Percentiles rank a stretch among this genome's conserved stretches.
phyloP scores from a whole-genome alignment of 2,113 vertebrate species.

The Hippoglossus stenolepis region DNA sequence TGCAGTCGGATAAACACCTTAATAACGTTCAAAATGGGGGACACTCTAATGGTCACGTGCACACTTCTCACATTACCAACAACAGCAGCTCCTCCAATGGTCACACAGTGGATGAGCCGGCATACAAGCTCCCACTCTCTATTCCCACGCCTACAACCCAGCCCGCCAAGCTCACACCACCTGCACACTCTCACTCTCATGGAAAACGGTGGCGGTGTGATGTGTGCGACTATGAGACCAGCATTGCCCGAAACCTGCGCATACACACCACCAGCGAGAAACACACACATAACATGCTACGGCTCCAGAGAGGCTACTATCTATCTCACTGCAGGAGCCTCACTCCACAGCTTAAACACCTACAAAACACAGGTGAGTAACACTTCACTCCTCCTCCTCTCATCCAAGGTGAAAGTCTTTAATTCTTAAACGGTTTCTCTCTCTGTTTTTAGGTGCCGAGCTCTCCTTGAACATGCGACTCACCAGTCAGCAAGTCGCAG shows the following conservation, averaged over 20 bases:
- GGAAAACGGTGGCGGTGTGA: conserved; percentile 93
- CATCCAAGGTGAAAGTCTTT: neutral
- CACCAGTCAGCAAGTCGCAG: conserved; percentile 90
- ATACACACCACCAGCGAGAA: conserved; percentile 99
- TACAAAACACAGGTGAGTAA: conserved; percentile 84
- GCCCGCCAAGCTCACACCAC: conserved; percentile 60
- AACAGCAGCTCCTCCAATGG: conserved; percentile 60
- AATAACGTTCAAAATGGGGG: conserved; percentile 98
- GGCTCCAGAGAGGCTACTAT: conserved; percentile 97
- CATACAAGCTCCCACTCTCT: conserved; percentile 69
- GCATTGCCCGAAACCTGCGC: conserved; percentile 96
- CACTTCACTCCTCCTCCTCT: neutral
- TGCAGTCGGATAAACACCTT: conserved; percentile 99
- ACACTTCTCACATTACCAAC: conserved; percentile 68
- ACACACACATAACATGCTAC: conserved; percentile 98
- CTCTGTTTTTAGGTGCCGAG: conserved; percentile 85
- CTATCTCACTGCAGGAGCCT: conserved; percentile 94
- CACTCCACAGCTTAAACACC: conserved; percentile 88
- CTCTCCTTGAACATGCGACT: conserved; percentile 92
- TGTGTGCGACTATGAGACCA: conserved; percentile 99
- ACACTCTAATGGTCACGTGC: conserved; percentile 77
- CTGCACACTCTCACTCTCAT: conserved; percentile 77
- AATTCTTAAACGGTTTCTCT: conserved; percentile 1
- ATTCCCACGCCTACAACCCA: conserved; percentile 54
- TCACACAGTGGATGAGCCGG: conserved; percentile 63